phyloP scores from a whole-genome alignment of 1,140 invertebrate species.

The Linepithema humile region DNA sequence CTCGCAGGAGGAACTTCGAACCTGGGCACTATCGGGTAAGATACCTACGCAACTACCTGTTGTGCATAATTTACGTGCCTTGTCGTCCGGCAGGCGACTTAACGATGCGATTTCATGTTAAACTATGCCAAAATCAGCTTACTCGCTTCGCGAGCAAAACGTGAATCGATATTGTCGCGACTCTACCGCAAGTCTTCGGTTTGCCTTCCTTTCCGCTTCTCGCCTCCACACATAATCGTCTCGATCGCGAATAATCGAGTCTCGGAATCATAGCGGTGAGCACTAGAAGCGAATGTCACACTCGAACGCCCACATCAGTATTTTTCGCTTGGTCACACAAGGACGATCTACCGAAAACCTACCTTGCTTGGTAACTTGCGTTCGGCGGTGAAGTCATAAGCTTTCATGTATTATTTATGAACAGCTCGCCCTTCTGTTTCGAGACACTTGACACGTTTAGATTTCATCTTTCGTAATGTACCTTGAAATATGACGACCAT shows the following conservation, averaged over 20 bases:
- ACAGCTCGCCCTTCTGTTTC: background rate
- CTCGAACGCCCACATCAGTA: slow-evolving; percentile 12
- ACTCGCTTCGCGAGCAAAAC: background rate
- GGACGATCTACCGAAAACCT: slow-evolving; percentile 30
- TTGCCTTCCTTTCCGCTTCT: background rate
- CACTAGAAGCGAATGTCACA: background rate
- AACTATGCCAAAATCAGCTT: slow-evolving; percentile 53
- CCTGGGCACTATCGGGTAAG: slow-evolving; percentile 16
- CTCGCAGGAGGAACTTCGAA: slow-evolving; percentile 42
- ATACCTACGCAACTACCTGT: slow-evolving; percentile 55
- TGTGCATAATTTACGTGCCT: slow-evolving; percentile 23
- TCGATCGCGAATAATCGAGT: slow-evolving; percentile 6
- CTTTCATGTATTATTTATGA: slow-evolving; percentile 44
- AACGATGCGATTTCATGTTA: slow-evolving; percentile 41
- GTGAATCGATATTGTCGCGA: slow-evolving; percentile 29
- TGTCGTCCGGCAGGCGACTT: slow-evolving; percentile 19
- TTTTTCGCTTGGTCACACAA: slow-evolving; percentile 12
- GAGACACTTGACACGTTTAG: background rate
- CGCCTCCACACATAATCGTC: background rate
- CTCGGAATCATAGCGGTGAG: slow-evolving; percentile 5
- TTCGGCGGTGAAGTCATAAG: background rate
- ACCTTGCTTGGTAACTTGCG: background rate
- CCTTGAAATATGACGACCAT: background rate
- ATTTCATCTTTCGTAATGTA: background rate
- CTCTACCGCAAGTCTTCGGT: background rate